A percentile compares a stretch with the other conserved stretches of the same genome.
These are phyloP conservation scores for Callopanchax toddi DNA, from an alignment of 2,113 vertebrate genomes.

Conservation along the genomic window DNA sequence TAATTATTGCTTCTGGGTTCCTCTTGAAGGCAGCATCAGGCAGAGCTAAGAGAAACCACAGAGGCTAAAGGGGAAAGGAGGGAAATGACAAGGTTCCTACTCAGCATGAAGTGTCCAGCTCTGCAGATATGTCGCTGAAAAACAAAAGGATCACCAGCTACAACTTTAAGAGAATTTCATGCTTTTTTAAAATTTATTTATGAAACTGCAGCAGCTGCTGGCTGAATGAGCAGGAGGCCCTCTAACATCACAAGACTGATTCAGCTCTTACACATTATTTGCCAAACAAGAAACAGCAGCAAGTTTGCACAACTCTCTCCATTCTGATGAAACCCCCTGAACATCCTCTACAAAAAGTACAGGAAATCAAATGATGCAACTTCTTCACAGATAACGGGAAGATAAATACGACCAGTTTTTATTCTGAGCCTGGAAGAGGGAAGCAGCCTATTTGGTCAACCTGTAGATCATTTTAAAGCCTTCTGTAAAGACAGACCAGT, in stretches of 20 bases:
- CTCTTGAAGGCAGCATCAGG: too few species aligned
- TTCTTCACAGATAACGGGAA: not conserved
- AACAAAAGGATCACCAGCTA: not conserved
- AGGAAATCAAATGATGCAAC: not conserved
- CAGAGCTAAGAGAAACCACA: not conserved
- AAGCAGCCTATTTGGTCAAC: not conserved
- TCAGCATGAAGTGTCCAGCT: constrained; percentile 15
- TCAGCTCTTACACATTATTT: too few species aligned
- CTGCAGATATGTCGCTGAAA: constrained; percentile 10
- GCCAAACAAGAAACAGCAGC: not conserved
- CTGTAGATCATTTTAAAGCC: not conserved
- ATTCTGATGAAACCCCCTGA: not conserved
- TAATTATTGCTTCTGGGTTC: too few species aligned
- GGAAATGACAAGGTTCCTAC: constrained; percentile 49
- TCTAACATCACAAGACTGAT: constrained; percentile 44
- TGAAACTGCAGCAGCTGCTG: constrained; percentile 22
- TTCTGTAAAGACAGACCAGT: not conserved
- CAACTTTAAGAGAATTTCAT: not conserved
- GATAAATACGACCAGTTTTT: not conserved
- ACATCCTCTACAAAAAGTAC: not conserved
- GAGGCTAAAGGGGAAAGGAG: constrained; percentile 11
- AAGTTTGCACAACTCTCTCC: not conserved
- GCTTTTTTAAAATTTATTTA: too few species aligned
- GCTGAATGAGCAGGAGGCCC: not conserved
- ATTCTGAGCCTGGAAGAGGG: not conserved